Evolutionary conservation across 2,113 vertebrate genomes (phyloP), one percentile per base, ranked within the genome.

Genomic region (Athene noctua): DNA sequence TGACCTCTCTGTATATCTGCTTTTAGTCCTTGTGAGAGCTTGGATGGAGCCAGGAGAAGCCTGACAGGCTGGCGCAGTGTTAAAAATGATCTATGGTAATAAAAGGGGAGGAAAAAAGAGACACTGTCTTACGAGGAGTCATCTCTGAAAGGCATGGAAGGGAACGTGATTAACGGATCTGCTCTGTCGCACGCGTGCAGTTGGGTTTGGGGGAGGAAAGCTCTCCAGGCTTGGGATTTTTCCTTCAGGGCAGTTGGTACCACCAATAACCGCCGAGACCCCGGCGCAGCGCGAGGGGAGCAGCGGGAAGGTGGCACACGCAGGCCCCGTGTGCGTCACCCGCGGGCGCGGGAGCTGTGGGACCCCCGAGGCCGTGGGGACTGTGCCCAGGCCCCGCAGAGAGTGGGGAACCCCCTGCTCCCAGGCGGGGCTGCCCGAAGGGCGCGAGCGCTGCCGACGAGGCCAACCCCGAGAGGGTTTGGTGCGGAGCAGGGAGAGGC

Each of bases 181-280:
- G 27, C 57, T n/a, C 9, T 2, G 9, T 6, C 0, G 2, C 30
- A 46, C 17, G 3, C 3, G 3, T 0, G 0, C 54, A 9, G 4
- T 7, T 30, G 30, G 47, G 7, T 21, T 5, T 27, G 47, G 42
- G 58, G 78, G 19, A 77, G 79, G 34, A 44, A 36, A 7, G 2
- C 32, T 36, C 74, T 5, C 42, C 22, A 11, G 0, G 0, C 12
- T 17, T 32, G 26, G 29, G 42, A 12, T 71, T 40, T 44, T 34
- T 44, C n/a, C 7, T 25, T 25, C 10, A 0, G 1, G 7, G 34
- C 0, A 2, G 10, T 13, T 18, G 52, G 32, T n/a, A 23, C 14
- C 0, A 1, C 5, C 36, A 32, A 6, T 0, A 49, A 5, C 12
- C 11, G 1, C 54, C 74, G 29, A 57, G 78, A 57, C 34, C 22